Base-by-base conservation (phyloP, 1,140 invertebrate species). In the Procambarus virginalis region DNA sequence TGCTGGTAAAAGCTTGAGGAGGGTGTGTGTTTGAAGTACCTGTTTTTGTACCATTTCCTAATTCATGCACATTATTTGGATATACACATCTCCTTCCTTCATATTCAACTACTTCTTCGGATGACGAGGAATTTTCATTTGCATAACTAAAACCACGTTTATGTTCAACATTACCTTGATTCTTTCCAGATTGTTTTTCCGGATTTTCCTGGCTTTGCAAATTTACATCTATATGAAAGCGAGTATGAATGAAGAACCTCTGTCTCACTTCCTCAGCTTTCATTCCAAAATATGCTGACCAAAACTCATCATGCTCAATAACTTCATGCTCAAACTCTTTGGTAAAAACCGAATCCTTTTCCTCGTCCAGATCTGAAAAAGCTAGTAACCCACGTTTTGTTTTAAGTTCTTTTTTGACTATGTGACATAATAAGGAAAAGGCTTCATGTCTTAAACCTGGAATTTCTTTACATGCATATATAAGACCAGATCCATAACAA, bases 251-350 rank as follows among this genome's bases (percentile, higher is more conserved):
- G 75, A 89, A 89, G 55, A 89, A 89, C 75, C 73, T 84, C 51
- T 84, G 88, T 14, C 88, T 49, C 46, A 89, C 80, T 70, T 89
- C 81, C 48, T 82, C 75, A 8, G 76, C 81, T 51, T 89, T 89
- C 88, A 84, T 89, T 81, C 73, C 78, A 60, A 89, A 89, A 78
- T 89, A 89, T 20, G 75, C 75, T n/a, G 88, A 77, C 88, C 88
- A 89, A 81, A 89, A 89, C 49, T 89, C 88, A 45, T 89, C 82
- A 49, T 83, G 80, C 51, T 89, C 88, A 60, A 89, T 48, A n/a
- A 89, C 22, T 51, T 89, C 88, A 45, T n/a, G 46, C 49, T 84
- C 88, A 78, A 89, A 84, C 46, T 84, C 8, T 51, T 89, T 89
- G 51, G 88, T 84, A 20, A 89, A 89, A 9, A 84, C 34, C 48